phyloP scores from a whole-genome alignment of 1,140 invertebrate species.

The Tetramorium alpestre region DNA sequence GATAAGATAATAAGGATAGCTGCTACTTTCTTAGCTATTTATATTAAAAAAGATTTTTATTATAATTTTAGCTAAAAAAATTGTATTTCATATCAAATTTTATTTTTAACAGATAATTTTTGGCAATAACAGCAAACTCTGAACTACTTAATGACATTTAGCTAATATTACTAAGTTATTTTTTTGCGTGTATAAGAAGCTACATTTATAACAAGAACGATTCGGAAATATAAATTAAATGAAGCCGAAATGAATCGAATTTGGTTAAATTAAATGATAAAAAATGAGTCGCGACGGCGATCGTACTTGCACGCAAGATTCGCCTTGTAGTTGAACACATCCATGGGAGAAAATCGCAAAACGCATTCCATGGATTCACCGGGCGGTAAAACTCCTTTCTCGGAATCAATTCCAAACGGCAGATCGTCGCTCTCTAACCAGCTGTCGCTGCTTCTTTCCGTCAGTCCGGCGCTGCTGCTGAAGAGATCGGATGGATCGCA shows the following conservation, averaged over 20 bases:
- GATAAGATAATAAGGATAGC: too few species aligned
- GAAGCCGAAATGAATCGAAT: not conserved
- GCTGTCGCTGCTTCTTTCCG: constrained; percentile 74
- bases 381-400: constrained; percentile 72
- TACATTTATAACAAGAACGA: too few species aligned
- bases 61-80: too few species aligned
- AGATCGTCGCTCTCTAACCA: constrained; percentile 76
- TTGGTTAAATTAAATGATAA: not conserved
- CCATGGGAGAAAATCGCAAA: constrained; percentile 77
- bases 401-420: constrained; percentile 78
- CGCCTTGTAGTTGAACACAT: constrained; percentile 78
- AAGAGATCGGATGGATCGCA: constrained; percentile 70
- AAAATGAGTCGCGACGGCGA: not conserved
- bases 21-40: too few species aligned
- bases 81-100: too few species aligned
- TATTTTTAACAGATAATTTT: too few species aligned
- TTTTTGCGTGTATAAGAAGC: too few species aligned
- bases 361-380: constrained; percentile 63
- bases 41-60: too few species aligned
- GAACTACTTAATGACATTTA: too few species aligned
- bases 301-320: constrained; percentile 76
- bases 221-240: not conserved
- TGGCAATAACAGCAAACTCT: too few species aligned
- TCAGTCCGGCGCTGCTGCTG: constrained; percentile 71
- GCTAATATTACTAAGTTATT: too few species aligned